A percentile compares a stretch with the other conserved stretches of the same genome.
phyloP scores from a whole-genome alignment of 1,140 invertebrate genomes.

The Vanessa atalanta region DNA sequence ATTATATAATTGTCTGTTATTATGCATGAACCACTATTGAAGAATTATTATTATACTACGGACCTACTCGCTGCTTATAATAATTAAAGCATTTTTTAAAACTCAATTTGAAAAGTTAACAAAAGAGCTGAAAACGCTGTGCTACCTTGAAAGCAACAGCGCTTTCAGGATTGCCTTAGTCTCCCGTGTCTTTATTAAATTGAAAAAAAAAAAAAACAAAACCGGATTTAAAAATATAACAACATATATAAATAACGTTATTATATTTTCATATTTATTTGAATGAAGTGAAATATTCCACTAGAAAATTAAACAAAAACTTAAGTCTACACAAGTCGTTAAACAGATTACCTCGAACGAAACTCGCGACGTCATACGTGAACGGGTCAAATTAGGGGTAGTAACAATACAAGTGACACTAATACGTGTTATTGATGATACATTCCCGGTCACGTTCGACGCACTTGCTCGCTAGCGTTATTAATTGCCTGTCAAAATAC shows the following conservation, averaged over 20 bases:
- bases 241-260: not conserved
- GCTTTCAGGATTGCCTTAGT: not conserved
- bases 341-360: constrained; percentile 14
- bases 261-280: not conserved
- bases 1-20: too few relatives aligned
- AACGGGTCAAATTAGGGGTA: not conserved
- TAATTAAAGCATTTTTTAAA: not conserved
- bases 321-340: not conserved
- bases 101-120: not conserved
- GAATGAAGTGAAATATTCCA: not conserved
- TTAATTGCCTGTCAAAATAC: constrained; percentile 30
- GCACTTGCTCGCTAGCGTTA: constrained; percentile 32
- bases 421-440: constrained; percentile 32
- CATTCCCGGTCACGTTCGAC: constrained; percentile 30
- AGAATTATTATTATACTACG: too few relatives aligned
- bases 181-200: not conserved
- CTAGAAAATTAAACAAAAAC: not conserved
- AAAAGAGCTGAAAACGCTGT: not conserved
- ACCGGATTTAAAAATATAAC: not conserved
- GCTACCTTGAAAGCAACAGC: not conserved
- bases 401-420: constrained; percentile 13
- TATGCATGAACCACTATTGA: too few relatives aligned
- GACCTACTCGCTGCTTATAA: too few relatives aligned
- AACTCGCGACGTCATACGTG: not conserved
- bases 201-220: not conserved